Conservation (phyloP, 2,797 vertebrate genomes). For the Lerista edwardsae region DNA sequence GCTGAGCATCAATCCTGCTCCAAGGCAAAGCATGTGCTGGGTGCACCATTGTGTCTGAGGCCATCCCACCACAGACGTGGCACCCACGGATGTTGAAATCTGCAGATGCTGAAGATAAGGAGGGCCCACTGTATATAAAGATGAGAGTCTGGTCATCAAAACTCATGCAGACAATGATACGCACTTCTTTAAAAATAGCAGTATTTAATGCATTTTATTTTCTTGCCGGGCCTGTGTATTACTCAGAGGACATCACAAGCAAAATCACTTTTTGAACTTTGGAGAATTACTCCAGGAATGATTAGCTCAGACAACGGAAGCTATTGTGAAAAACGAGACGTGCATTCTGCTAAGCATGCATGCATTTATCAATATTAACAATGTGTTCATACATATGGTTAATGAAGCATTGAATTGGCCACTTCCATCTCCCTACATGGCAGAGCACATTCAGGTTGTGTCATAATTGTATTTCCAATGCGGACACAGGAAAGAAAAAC, state of each 20-base stretch:
- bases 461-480: neutral
- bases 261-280: neutral
- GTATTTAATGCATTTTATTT: neutral
- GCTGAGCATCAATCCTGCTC: no score
- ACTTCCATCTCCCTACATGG: neutral
- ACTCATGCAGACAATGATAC: neutral
- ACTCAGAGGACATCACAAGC: constrained; percentile 4
- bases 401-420: no score
- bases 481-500: neutral
- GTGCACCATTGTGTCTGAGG: no score
- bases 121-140: no score
- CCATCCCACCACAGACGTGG: no score
- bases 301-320: neutral
- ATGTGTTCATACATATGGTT: neutral
- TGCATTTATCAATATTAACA: neutral
- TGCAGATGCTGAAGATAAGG: no score
- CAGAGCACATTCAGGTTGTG: neutral
- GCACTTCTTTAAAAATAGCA: neutral
- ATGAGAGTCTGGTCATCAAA: neutral
- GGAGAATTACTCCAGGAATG: neutral
- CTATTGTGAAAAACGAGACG: neutral
- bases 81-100: no score
- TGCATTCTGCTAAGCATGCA: neutral
- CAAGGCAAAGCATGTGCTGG: no score
- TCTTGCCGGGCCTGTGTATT: constrained; percentile 9